Percentiles rank a stretch among this genome's conserved stretches.
Evolutionary conservation across 2,888 invertebrate genomes (phyloP).

Genomic region (Melanotus villosus): DNA sequence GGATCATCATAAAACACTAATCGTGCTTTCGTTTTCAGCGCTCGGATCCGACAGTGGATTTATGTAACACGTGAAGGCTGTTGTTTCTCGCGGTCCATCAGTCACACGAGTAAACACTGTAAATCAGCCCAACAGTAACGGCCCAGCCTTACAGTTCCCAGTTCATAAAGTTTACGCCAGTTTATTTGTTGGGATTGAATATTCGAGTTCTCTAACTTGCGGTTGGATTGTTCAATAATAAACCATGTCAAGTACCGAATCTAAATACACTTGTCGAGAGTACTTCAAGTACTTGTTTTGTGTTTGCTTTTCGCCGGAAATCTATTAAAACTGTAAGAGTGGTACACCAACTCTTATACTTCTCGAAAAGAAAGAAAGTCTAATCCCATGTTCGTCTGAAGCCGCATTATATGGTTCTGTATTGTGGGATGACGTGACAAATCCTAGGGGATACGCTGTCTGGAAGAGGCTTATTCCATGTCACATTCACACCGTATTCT

Average conservation of each 20-base stretch:
- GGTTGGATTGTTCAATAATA: slow-evolving; percentile 65
- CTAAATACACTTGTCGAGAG: slow-evolving; percentile 33
- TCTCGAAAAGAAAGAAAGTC: slow-evolving; percentile 44
- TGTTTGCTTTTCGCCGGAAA: slow-evolving; percentile 36
- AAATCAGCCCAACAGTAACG: slow-evolving; percentile 63
- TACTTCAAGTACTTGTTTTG: slow-evolving; percentile 28
- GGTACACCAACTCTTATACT: slow-evolving; percentile 2
- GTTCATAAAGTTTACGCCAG: slow-evolving; percentile 65
- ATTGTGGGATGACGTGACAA: slow-evolving; percentile 67
- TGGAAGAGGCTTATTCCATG: slow-evolving; percentile 61
- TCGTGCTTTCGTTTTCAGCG: slow-evolving; percentile 52
- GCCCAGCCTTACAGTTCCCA: slow-evolving; percentile 61
- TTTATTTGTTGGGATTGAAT: slow-evolving; percentile 65
- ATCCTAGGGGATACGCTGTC: slow-evolving; percentile 62
- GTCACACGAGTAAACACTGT: slow-evolving; percentile 64
- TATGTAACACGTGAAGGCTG: slow-evolving; percentile 68
- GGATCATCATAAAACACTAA: slow-evolving; percentile 51
- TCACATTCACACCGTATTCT: slow-evolving; percentile 62
- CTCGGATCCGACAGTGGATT: slow-evolving; percentile 56
- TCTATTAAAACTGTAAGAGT: slow-evolving; percentile 37
- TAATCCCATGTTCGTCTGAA: slow-evolving; percentile 43
- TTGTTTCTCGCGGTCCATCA: slow-evolving; percentile 67
- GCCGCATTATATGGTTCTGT: slow-evolving; percentile 51
- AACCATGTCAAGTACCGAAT: slow-evolving; percentile 57
- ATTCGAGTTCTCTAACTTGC: slow-evolving; percentile 63